Evolutionary conservation across 2,797 vertebrate species (phyloP).

Genomic region (Xiphophorus birchmanni): DNA sequence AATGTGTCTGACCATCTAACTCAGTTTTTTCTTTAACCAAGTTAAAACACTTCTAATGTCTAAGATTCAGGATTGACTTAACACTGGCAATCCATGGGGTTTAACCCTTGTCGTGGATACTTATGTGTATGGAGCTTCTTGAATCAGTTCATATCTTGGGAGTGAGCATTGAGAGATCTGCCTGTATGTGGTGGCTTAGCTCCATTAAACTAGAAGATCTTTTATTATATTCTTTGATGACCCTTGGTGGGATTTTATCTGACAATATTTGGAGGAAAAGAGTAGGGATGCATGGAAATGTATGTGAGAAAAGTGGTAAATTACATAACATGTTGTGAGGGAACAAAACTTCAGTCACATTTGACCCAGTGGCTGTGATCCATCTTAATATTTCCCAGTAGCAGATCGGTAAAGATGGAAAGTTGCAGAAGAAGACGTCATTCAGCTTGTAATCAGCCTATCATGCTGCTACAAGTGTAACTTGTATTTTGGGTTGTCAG

Average conservation of each 20-base stretch:
- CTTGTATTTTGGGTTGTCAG: conserved; percentile 64
- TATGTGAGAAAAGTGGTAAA: conserved; percentile 24
- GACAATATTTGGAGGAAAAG: conserved; percentile 14
- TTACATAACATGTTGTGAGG: conserved; percentile 21
- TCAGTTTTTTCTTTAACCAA: neutral
- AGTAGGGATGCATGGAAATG: neutral
- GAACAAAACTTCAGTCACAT: conserved; percentile 22
- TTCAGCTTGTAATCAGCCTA: conserved; percentile 73
- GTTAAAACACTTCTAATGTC: neutral
- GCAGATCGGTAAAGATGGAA: conserved; percentile 62
- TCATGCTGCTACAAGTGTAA: conserved; percentile 42
- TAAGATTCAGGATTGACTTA: neutral
- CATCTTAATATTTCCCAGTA: conserved; percentile 56
- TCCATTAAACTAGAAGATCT: conserved; percentile 46
- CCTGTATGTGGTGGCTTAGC: conserved; percentile 24
- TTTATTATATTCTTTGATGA: conserved; percentile 15
- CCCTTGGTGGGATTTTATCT: conserved; percentile 21
- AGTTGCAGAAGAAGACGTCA: conserved; percentile 70
- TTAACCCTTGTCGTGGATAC: neutral
- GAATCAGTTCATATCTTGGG: neutral
- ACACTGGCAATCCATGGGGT: neutral
- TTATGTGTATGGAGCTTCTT: neutral
- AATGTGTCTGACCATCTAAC: neutral
- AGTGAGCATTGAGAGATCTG: neutral
- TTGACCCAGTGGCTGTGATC: conserved; percentile 53